phyloP scores from a whole-genome alignment of 2,113 vertebrate species.

The Thermophis baileyi region DNA sequence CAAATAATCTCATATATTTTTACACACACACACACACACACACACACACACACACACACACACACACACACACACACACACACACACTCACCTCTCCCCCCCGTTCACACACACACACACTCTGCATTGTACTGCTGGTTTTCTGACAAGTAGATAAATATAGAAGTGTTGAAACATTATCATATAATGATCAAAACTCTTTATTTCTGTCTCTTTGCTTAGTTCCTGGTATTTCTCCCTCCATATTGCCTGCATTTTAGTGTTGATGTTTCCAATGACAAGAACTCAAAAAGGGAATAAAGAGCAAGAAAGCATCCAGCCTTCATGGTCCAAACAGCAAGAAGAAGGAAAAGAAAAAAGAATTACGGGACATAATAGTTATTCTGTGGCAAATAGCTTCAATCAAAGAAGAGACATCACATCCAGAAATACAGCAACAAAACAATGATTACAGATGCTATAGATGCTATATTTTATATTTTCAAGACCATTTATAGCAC shows the following conservation, averaged over 20 bases:
- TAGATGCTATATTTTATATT: slow-evolving; percentile 63
- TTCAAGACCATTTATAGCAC: slow-evolving; percentile 73
- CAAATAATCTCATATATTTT: too few relatives aligned
- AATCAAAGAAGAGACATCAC: slow-evolving; percentile 80
- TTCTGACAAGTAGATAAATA: neutral
- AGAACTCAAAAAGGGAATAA: slow-evolving; percentile 74
- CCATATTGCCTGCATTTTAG: slow-evolving; percentile 81
- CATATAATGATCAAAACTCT: neutral
- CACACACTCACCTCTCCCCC: neutral
- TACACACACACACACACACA: neutral
- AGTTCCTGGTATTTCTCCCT: slow-evolving; percentile 94
- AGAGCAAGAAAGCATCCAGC: slow-evolving; percentile 60
- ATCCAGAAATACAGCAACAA: slow-evolving; percentile 70
- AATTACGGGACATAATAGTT: slow-evolving; percentile 69
- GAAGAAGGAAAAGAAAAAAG: slow-evolving; percentile 55
- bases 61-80: neutral
- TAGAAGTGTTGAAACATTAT: neutral
- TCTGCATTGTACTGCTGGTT: neutral
- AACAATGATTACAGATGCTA: slow-evolving; percentile 63
- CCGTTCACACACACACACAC: neutral
- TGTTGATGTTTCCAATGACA: slow-evolving; percentile 81
- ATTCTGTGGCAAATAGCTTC: slow-evolving; percentile 79
- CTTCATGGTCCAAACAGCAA: slow-evolving; percentile 46
- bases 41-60: neutral
- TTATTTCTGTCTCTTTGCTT: slow-evolving; percentile 31